These are phyloP conservation scores for Sylvilagus floridanus DNA, from an alignment of 2,797 vertebrate species.

Conservation along the genomic window DNA sequence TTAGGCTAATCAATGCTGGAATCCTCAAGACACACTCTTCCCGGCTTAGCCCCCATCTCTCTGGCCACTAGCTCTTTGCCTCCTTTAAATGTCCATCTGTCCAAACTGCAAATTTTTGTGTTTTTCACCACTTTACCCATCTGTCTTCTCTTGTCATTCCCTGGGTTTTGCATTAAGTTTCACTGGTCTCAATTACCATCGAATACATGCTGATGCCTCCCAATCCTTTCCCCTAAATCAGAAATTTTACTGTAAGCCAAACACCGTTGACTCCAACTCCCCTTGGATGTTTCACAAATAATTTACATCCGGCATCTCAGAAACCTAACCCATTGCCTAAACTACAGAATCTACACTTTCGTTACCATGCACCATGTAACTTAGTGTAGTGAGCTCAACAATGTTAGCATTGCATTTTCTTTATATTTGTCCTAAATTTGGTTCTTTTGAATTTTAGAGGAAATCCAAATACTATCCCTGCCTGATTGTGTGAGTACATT, in stretches of 20 bases:
- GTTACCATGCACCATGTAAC: background rate
- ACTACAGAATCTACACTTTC: background rate
- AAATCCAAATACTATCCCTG: conserved; percentile 32
- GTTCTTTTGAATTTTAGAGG: background rate
- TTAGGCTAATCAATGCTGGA: background rate
- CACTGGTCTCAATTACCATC: conserved; percentile 20
- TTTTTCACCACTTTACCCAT: background rate
- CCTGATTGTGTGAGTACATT: conserved; percentile 23
- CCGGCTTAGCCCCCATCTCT: background rate
- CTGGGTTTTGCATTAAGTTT: background rate
- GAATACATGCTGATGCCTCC: conserved; percentile 5
- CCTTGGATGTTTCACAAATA: conserved; percentile 36
- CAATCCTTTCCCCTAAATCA: conserved; percentile 34
- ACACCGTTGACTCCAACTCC: conserved; percentile 46
- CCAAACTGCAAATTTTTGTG: background rate
- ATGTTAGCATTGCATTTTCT: background rate
- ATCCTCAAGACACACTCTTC: background rate
- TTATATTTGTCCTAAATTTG: conserved; percentile 50
- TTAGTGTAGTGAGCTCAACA: background rate
- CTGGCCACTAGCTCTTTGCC: background rate
- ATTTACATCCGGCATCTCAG: conserved; percentile 6
- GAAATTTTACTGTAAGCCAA: conserved; percentile 36
- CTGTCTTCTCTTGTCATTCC: conserved; percentile 17
- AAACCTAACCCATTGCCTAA: conserved; percentile 9
- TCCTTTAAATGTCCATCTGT: background rate